These are phyloP conservation scores for Tholera decimalis DNA, from an alignment of 2,888 invertebrate species.

Conservation along the genomic window DNA sequence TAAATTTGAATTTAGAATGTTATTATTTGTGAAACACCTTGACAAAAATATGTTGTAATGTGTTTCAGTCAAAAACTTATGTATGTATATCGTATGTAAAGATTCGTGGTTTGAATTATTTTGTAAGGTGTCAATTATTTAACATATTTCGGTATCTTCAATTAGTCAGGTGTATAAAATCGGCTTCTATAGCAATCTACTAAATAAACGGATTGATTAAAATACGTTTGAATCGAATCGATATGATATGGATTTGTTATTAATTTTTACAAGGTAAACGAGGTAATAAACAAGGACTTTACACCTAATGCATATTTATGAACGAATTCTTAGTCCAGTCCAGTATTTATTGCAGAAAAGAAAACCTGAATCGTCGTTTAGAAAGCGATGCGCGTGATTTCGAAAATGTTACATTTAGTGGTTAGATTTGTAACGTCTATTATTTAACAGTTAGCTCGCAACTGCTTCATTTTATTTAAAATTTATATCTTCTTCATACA, in stretches of 20 bases:
- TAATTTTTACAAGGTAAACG: slow-evolving; percentile 18
- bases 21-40: too few relatives aligned
- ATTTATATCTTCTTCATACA: too few relatives aligned
- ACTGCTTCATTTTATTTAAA: too few relatives aligned
- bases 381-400: slow-evolving; percentile 51
- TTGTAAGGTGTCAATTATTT: not conserved
- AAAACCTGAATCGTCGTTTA: slow-evolving; percentile 37
- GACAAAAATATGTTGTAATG: too few relatives aligned
- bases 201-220: slow-evolving; percentile 16
- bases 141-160: not conserved
- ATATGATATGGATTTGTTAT: not conserved
- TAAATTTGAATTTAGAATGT: too few relatives aligned
- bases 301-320: slow-evolving; percentile 30
- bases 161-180: slow-evolving; percentile 4
- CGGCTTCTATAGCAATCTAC: not conserved
- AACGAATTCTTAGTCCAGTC: slow-evolving; percentile 14
- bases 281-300: slow-evolving; percentile 17
- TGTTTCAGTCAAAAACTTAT: too few relatives aligned
- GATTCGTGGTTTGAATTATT: slow-evolving; percentile 1
- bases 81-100: too few relatives aligned
- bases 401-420: slow-evolving; percentile 33
- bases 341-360: slow-evolving; percentile 12
- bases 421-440: slow-evolving; percentile 45
- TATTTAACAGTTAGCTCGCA: slow-evolving; percentile 52
- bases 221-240: slow-evolving; percentile 16